Evolutionary conservation across 2,797 vertebrate species (phyloP).

Genomic region (Tokudaia muenninki): DNA sequence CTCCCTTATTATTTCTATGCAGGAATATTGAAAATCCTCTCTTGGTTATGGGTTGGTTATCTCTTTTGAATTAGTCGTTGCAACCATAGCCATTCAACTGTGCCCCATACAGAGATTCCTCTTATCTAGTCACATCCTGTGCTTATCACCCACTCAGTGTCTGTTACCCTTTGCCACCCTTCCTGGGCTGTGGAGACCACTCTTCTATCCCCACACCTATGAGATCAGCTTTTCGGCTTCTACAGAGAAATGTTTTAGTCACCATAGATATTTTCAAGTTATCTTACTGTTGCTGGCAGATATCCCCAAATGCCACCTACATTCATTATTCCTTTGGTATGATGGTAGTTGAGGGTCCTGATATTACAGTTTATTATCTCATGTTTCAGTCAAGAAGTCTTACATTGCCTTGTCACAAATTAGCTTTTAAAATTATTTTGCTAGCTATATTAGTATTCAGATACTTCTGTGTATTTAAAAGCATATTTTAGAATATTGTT

Average conservation of each 20-base stretch:
- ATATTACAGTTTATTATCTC: conserved; percentile 1
- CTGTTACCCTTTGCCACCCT: neutral
- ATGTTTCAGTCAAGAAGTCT: conserved; percentile 8
- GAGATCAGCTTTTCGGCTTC: neutral
- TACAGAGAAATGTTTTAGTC: neutral
- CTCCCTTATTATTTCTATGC: neutral
- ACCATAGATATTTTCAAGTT: neutral
- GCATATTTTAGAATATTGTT: conserved; percentile 28
- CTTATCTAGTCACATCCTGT: neutral
- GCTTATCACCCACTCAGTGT: neutral
- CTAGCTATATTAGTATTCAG: neutral
- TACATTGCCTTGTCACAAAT: neutral
- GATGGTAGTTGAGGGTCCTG: neutral
- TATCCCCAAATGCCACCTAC: neutral
- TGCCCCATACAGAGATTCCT: neutral
- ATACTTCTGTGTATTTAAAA: conserved; percentile 41
- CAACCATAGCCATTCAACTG: neutral
- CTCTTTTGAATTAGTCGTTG: neutral
- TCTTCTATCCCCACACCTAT: no score
- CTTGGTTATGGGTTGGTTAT: no score
- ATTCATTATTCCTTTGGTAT: neutral
- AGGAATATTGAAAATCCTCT: neutral
- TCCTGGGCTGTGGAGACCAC: neutral
- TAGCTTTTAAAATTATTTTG: conserved; percentile 14
- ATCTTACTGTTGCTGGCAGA: neutral